These are phyloP conservation scores for Cynopterus brachyotis DNA, from an alignment of 2,113 vertebrate species.

Conservation along the genomic window DNA sequence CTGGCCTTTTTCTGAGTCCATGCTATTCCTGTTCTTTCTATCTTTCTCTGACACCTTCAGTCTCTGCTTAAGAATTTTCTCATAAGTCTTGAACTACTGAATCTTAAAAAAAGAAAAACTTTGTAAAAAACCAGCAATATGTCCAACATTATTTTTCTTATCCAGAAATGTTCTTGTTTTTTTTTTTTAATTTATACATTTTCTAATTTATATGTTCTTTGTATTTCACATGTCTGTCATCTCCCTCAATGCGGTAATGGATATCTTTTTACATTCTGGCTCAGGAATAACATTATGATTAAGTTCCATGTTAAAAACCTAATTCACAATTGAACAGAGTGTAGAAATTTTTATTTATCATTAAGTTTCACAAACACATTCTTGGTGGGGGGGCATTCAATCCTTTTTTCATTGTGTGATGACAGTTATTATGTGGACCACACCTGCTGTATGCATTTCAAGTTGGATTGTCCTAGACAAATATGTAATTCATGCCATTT, in stretches of 20 bases:
- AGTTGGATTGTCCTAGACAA: not conserved
- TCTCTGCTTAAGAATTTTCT: not conserved
- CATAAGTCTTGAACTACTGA: not conserved
- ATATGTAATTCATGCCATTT: not conserved
- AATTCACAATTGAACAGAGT: not conserved
- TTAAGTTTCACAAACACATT: not conserved
- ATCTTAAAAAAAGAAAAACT: not conserved
- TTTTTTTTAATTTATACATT: not conserved
- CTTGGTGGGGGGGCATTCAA: accelerated
- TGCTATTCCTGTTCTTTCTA: not conserved
- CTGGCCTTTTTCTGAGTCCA: not conserved
- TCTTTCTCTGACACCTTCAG: not conserved
- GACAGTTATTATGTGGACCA: not conserved
- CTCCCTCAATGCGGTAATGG: not conserved
- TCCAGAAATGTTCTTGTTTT: not conserved
- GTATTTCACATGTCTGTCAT: not conserved
- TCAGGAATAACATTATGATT: not conserved
- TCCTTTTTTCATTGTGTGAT: not conserved
- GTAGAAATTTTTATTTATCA: not conserved
- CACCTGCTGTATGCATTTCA: not conserved
- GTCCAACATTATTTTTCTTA: not conserved
- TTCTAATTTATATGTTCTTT: not conserved
- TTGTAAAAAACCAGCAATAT: not conserved
- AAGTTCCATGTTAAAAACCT: not conserved
- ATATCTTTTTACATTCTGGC: not conserved